phyloP scores from a whole-genome alignment of 1,140 invertebrate genomes.

The Panagrolaimus sp. region DNA sequence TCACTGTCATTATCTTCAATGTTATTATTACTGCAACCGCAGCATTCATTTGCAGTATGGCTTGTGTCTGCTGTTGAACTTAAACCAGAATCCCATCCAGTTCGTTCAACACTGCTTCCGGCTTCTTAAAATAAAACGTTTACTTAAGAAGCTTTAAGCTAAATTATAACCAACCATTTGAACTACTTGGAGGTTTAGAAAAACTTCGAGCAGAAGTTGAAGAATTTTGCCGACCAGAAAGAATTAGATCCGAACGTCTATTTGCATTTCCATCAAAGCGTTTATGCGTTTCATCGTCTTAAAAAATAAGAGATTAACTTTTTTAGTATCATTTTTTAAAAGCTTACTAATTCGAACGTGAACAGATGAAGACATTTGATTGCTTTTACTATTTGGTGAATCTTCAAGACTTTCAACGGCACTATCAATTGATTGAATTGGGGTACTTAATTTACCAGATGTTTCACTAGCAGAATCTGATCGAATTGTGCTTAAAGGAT shows the following conservation, averaged over 20 bases:
- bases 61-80: constrained; percentile 45
- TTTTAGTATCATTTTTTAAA: constrained; percentile 8
- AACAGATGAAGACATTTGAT: constrained; percentile 18
- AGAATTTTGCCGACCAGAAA: constrained; percentile 16
- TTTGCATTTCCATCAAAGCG: constrained; percentile 2
- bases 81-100: constrained; percentile 44
- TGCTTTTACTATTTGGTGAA: constrained; percentile 31
- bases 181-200: constrained; percentile 16
- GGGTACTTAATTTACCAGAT: constrained; percentile 39
- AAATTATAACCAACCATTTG: constrained; percentile 5
- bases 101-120: constrained; percentile 23
- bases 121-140: neutral
- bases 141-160: neutral
- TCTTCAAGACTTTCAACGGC: constrained; percentile 45
- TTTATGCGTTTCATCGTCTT: constrained; percentile 4
- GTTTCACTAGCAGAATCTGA: constrained; percentile 40
- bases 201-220: constrained; percentile 15
- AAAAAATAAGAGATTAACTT: constrained; percentile 4
- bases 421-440: constrained; percentile 52
- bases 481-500: constrained; percentile 29
- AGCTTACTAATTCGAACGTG: constrained; percentile 10
- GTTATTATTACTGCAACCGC: constrained; percentile 14
- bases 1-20: constrained; percentile 18
- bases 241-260: neutral
- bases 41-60: constrained; percentile 19